Base-by-base conservation (phyloP, 2,797 vertebrate species). In the Epinephelus awoara region DNA sequence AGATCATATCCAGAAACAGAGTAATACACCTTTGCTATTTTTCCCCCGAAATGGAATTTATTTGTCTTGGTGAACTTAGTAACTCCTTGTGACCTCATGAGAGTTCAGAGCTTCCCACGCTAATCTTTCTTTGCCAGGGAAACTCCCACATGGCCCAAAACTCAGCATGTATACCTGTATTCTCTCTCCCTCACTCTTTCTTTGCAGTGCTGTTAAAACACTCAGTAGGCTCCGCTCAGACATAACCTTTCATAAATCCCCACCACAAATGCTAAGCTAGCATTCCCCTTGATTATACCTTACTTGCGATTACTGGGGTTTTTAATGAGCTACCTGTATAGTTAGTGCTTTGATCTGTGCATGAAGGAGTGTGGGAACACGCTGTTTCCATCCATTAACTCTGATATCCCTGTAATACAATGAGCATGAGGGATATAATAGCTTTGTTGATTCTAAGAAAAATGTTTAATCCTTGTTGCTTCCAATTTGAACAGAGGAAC, bases 321-420 rank as follows among this genome's bases (percentile, higher is more conserved):
- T 64, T 75, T 80, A 72, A 66, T 69, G 47, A 64, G 56, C 50
- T 72, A 56, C 15, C 27, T 63, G 65, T 38, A 57, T 68, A 65
- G 42, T 62, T 72, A 52, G 21, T 58, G 56, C 49, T 42, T 25
- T 67, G 40, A 79, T 68, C 52, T 73, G 44, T 47, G 27, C 29
- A 27, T 62, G 56, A 74, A 63, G 54, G 66, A 69, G 49, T 72
- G n/a, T 87, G 82, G 74, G 80, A 86, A 85, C 74, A 40, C 23
- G 21, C 77, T 64, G 40, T 75, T 64, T 74, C 52, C 67, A 67
- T 82, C 42, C 12, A 50, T 82, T 74, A 69, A 49, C 61, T 70
- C 13, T 51, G n/a, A 80, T 72, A 72, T 58, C 21, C 7, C 65
- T 50, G 21, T 29, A 56, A 52, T 64, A 59, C 19, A 72, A 15